phyloP scores from a whole-genome alignment of 2,113 vertebrate species.

The Laticauda colubrina region DNA sequence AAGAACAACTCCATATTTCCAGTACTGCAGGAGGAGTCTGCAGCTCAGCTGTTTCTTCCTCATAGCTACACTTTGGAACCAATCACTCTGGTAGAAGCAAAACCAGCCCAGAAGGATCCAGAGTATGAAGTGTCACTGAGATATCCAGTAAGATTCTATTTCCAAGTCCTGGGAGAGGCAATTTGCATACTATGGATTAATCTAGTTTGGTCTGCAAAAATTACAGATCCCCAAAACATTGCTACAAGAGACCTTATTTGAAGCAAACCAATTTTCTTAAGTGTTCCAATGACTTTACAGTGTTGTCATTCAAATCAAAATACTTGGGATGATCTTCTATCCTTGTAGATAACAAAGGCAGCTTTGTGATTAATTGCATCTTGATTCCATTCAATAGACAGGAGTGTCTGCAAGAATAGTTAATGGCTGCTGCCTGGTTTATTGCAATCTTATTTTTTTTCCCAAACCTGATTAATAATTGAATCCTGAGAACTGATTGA shows the following conservation, averaged over 20 bases:
- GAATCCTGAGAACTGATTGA: constrained; percentile 80
- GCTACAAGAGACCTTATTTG: constrained; percentile 19
- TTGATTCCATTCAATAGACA: constrained; percentile 47
- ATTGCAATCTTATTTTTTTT: constrained; percentile 65
- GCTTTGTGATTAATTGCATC: constrained; percentile 53
- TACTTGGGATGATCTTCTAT: constrained; percentile 38
- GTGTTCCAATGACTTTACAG: constrained; percentile 36
- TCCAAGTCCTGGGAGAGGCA: not conserved
- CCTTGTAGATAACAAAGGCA: constrained; percentile 31
- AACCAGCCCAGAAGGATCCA: not conserved
- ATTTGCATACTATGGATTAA: not conserved
- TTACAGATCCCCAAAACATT: not conserved
- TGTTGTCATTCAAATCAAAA: constrained; percentile 45
- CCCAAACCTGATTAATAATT: constrained; percentile 77
- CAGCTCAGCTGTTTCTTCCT: not conserved
- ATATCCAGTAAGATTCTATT: not conserved
- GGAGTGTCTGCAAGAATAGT: constrained; percentile 60
- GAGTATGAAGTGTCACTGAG: not conserved
- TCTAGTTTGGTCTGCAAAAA: not conserved
- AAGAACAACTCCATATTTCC: not conserved
- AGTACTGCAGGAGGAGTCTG: not conserved
- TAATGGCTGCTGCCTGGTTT: constrained; percentile 76
- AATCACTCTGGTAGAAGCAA: not conserved
- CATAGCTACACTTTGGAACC: not conserved
- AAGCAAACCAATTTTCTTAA: constrained; percentile 31